A percentile compares a stretch with the other conserved stretches of the same genome.
phyloP scores from a whole-genome alignment of 2,113 vertebrate genomes.

The Colius striatus region DNA sequence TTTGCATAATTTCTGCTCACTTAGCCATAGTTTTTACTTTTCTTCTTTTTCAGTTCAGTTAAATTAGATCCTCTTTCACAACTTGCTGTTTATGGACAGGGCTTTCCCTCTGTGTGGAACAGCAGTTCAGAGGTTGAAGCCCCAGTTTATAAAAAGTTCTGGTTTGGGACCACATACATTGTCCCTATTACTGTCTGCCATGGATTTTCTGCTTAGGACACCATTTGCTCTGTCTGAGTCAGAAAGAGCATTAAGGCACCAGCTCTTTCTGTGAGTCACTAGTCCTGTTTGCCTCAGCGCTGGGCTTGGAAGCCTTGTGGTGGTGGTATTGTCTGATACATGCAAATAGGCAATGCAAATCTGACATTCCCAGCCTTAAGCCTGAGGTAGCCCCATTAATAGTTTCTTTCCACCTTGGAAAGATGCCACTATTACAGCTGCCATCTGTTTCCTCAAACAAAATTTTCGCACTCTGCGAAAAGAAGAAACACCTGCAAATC shows the following conservation, averaged over 20 bases:
- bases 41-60: not conserved
- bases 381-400: not conserved
- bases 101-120: not conserved
- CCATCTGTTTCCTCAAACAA: conserved; percentile 26
- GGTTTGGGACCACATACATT: not conserved
- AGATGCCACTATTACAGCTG: conserved; percentile 4
- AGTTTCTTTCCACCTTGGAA: conserved; percentile 40
- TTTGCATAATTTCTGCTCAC: not conserved
- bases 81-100: not conserved
- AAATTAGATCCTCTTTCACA: not conserved
- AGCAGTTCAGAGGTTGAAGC: not conserved
- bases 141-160: not conserved
- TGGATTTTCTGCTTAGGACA: not conserved
- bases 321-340: not conserved
- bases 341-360: not conserved
- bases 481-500: conserved; percentile 29
- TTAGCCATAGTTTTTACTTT: not conserved
- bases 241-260: not conserved
- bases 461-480: not conserved
- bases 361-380: not conserved
- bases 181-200: accelerated
- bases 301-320: not conserved
- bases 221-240: not conserved
- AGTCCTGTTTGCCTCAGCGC: accelerated
- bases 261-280: not conserved